phyloP scores from a whole-genome alignment of 2,888 invertebrate genomes.

The Xanthia icteritia region DNA sequence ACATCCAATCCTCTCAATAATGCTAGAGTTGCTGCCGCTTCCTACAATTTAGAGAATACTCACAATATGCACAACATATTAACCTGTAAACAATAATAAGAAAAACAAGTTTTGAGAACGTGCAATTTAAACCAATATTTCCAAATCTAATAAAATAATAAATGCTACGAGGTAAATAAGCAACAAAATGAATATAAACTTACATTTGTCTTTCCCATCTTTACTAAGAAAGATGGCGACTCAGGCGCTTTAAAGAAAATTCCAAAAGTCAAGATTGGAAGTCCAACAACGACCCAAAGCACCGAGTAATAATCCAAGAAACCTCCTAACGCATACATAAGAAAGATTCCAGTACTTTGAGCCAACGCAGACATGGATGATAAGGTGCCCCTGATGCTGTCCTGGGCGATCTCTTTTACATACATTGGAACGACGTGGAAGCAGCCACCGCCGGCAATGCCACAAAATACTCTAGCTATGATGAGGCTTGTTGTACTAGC shows the following conservation, averaged over 20 bases:
- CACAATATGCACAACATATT: constrained; percentile 7
- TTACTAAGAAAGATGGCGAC: constrained; percentile 80
- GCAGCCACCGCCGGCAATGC: constrained; percentile 74
- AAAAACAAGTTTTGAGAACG: constrained; percentile 21
- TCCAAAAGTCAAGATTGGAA: constrained; percentile 70
- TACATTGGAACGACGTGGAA: constrained; percentile 78
- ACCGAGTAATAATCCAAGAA: constrained; percentile 76
- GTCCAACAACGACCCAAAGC: constrained; percentile 69
- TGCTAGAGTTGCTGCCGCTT: constrained; percentile 74
- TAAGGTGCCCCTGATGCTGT: constrained; percentile 75
- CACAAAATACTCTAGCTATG: constrained; percentile 72
- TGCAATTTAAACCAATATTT: neutral
- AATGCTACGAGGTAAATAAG: neutral
- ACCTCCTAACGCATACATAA: constrained; percentile 76
- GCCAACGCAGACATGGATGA: constrained; percentile 71
- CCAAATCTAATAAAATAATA: neutral
- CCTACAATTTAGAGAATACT: constrained; percentile 68
- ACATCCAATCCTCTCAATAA: constrained; percentile 74
- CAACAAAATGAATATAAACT: constrained; percentile 44
- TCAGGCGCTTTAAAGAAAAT: constrained; percentile 78
- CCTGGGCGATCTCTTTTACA: constrained; percentile 79
- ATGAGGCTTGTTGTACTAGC: constrained; percentile 68
- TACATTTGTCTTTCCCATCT: constrained; percentile 76
- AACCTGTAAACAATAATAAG: constrained; percentile 29
- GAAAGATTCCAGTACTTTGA: constrained; percentile 75